These are phyloP conservation scores for Rhinichthys osculus DNA, from an alignment of 2,797 vertebrate genomes.

Conservation along the genomic window DNA sequence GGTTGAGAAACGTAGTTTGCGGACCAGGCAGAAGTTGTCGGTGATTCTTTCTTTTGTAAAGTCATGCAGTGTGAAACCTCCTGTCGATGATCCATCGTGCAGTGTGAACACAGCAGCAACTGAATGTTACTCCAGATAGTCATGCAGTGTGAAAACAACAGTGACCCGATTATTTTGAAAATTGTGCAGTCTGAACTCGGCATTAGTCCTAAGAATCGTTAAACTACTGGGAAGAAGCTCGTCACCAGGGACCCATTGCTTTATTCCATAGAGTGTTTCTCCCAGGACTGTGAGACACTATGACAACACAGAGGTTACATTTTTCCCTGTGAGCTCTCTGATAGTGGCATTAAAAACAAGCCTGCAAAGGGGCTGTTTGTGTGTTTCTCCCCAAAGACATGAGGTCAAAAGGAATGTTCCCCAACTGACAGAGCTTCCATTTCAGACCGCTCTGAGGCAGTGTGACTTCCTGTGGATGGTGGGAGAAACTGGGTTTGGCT, in stretches of 20 bases:
- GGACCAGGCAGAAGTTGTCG: too few relatives aligned
- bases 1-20: too few relatives aligned
- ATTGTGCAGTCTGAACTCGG: too few relatives aligned
- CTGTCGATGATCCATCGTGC: too few relatives aligned
- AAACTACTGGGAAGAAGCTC: slow-evolving; percentile 44
- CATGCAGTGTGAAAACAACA: too few relatives aligned
- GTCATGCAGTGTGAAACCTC: too few relatives aligned
- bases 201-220: not conserved
- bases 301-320: slow-evolving; percentile 62
- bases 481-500: slow-evolving; percentile 54
- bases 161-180: too few relatives aligned
- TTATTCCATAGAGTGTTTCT: slow-evolving; percentile 41
- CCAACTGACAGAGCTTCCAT: slow-evolving; percentile 55
- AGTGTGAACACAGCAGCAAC: too few relatives aligned
- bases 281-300: slow-evolving; percentile 55
- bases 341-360: slow-evolving; percentile 63
- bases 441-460: slow-evolving; percentile 58
- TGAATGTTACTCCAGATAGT: too few relatives aligned
- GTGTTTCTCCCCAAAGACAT: slow-evolving; percentile 56
- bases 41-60: too few relatives aligned
- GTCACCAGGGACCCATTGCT: slow-evolving; percentile 40
- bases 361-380: slow-evolving; percentile 50
- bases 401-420: slow-evolving; percentile 60
- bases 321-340: slow-evolving; percentile 61
- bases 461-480: slow-evolving; percentile 57